A percentile compares a stretch with the other conserved stretches of the same genome.
Conservation (phyloP, 2,888 invertebrate species). For the Prosapia bicincta region DNA sequence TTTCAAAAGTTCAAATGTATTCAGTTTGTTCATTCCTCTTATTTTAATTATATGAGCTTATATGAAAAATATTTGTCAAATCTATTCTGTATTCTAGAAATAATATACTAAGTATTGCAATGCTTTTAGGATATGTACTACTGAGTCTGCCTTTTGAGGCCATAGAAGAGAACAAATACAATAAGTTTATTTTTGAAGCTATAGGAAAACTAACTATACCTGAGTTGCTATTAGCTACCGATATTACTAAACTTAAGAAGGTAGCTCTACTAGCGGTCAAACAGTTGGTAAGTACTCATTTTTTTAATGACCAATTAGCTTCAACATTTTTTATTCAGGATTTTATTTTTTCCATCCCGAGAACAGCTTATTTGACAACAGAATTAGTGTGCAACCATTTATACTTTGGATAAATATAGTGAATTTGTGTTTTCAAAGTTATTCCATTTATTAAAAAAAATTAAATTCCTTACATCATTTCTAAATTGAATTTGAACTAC, state of each 20-base stretch:
- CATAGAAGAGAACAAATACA: background rate
- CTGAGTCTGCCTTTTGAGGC: background rate
- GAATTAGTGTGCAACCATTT: background rate
- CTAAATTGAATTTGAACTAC: too few species aligned
- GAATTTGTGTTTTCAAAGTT: too few species aligned
- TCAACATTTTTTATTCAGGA: background rate
- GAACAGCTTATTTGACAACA: background rate
- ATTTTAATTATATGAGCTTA: too few species aligned
- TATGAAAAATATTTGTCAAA: too few species aligned
- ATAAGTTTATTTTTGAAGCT: background rate
- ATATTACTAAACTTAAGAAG: background rate
- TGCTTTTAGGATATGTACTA: background rate
- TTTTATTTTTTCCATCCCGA: background rate
- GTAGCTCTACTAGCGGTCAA: background rate
- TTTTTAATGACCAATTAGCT: too few species aligned
- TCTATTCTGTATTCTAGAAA: too few species aligned
- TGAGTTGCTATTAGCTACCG: constrained; percentile 2
- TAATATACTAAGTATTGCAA: too few species aligned
- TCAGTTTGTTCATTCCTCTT: too few species aligned
- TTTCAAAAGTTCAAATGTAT: too few species aligned
- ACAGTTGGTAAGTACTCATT: background rate
- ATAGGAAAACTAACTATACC: constrained; percentile 12
- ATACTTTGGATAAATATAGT: too few species aligned
- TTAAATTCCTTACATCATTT: too few species aligned
- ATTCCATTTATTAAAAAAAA: too few species aligned